Conservation (phyloP, 2,797 vertebrate genomes). For the Hydrolagus colliei region DNA sequence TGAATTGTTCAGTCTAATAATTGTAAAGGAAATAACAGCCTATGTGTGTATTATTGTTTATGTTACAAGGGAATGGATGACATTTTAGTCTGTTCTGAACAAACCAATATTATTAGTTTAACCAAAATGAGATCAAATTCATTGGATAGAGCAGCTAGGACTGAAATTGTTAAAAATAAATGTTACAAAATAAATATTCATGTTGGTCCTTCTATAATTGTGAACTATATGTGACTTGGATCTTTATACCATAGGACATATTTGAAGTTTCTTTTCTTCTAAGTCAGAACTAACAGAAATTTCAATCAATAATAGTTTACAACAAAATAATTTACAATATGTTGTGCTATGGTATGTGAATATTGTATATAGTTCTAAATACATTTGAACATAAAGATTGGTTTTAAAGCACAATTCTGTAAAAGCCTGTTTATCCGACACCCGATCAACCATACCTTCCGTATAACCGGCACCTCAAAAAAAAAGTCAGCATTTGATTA, state of each 20-base stretch:
- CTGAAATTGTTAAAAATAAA: not conserved
- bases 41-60: not conserved
- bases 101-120: not conserved
- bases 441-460: too few relatives aligned
- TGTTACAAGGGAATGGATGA: not conserved
- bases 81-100: not conserved
- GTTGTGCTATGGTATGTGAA: not conserved
- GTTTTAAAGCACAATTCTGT: not conserved
- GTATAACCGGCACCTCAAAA: too few relatives aligned
- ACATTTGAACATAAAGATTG: not conserved
- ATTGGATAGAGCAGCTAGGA: not conserved
- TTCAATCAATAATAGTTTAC: not conserved
- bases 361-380: not conserved
- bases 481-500: too few relatives aligned
- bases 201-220: not conserved
- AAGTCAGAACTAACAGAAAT: not conserved
- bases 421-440: not conserved
- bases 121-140: too few relatives aligned
- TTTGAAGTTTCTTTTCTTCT: not conserved
- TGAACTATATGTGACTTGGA: not conserved
- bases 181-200: not conserved
- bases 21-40: conserved; percentile 8
- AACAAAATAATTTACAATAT: not conserved
- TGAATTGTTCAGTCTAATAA: not conserved
- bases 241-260: not conserved